These are phyloP conservation scores for Macquaria ambigua DNA, from an alignment of 2,113 vertebrate species.

Conservation along the genomic window DNA sequence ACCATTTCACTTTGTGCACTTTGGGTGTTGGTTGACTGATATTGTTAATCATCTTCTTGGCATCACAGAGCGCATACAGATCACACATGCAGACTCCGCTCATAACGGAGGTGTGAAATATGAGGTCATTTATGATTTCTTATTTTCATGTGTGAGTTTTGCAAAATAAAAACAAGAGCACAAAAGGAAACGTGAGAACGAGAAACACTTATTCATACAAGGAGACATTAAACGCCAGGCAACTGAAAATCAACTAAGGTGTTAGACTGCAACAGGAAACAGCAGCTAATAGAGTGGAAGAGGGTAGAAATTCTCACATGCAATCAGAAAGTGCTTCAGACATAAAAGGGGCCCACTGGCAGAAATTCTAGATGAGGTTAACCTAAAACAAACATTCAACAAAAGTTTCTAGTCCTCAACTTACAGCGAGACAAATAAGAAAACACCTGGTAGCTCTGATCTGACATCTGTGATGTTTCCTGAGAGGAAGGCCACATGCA, in stretches of 20 bases:
- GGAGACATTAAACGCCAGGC: not conserved
- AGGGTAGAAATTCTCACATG: not conserved
- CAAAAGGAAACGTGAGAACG: not conserved
- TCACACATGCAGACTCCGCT: not conserved
- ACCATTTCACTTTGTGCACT: not conserved
- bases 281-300: not conserved
- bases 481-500: not conserved
- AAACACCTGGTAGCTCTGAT: not conserved
- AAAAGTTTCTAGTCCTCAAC: not conserved
- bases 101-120: not conserved
- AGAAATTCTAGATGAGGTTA: not conserved
- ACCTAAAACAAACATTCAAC: not conserved
- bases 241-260: not conserved
- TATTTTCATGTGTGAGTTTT: not conserved
- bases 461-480: not conserved
- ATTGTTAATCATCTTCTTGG: not conserved
- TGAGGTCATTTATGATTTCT: not conserved
- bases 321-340: not conserved
- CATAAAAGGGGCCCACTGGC: not conserved
- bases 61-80: not conserved
- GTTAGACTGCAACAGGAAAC: constrained; percentile 28
- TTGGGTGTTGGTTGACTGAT: not conserved
- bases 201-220: not conserved
- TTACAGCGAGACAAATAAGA: not conserved
- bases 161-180: not conserved